phyloP scores from a whole-genome alignment of 2,888 invertebrate genomes.

The Petrolisthes manimaculis region DNA sequence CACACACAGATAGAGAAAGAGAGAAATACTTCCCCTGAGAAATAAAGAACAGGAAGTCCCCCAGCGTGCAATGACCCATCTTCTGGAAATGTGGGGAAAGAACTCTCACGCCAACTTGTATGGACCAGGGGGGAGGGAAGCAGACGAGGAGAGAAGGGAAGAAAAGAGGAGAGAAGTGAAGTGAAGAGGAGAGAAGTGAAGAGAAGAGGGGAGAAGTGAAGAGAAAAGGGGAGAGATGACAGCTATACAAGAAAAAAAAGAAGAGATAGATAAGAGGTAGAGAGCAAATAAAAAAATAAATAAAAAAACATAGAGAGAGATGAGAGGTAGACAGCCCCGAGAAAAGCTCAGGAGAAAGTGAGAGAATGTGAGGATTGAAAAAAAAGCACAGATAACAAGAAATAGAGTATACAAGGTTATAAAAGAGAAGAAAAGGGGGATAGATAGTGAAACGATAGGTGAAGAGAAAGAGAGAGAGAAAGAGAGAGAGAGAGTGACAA shows the following conservation, averaged over 20 bases:
- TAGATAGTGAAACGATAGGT: neutral
- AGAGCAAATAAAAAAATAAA: neutral
- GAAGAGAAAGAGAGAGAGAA: neutral
- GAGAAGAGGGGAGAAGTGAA: neutral
- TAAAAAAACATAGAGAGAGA: neutral
- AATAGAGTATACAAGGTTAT: neutral
- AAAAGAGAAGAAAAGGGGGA: neutral
- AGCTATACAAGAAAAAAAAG: neutral
- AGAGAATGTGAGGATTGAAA: neutral
- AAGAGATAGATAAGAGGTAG: neutral
- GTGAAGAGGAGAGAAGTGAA: neutral
- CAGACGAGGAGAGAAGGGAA: neutral
- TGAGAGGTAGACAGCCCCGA: too few relatives aligned
- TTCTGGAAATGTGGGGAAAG: too few relatives aligned
- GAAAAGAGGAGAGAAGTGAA: constrained; percentile 11
- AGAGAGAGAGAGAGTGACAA: too few relatives aligned
- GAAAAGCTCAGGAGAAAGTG: too few relatives aligned
- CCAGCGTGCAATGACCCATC: too few relatives aligned
- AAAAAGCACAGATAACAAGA: neutral
- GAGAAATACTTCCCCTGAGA: too few relatives aligned
- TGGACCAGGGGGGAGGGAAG: neutral
- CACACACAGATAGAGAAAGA: too few relatives aligned
- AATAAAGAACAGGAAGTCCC: too few relatives aligned
- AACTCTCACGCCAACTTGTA: neutral
- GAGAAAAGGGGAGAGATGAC: constrained; percentile 3